These are phyloP conservation scores for Antheraea mylitta DNA, from an alignment of 1,140 invertebrate genomes.

Conservation along the genomic window DNA sequence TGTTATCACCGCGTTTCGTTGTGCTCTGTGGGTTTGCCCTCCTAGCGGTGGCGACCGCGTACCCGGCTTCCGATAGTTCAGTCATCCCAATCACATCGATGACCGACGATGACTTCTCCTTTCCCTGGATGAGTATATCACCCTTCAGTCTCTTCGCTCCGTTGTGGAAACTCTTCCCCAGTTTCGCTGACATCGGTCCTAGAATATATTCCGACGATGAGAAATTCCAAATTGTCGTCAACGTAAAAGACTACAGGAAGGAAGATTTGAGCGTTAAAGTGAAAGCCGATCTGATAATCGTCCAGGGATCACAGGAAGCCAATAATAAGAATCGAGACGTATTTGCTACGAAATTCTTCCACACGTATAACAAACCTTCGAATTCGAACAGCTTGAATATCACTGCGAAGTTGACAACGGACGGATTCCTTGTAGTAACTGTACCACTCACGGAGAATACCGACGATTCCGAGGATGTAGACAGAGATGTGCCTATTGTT, in stretches of 20 bases:
- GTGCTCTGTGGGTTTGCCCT: slow-evolving; percentile 46
- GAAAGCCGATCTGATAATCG: slow-evolving; percentile 59
- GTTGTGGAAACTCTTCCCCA: slow-evolving; percentile 58
- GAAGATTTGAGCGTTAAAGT: slow-evolving; percentile 65
- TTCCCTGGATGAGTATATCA: slow-evolving; percentile 60
- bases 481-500: slow-evolving; percentile 54
- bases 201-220: slow-evolving; percentile 55
- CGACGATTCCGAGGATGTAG: slow-evolving; percentile 31
- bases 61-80: slow-evolving; percentile 46
- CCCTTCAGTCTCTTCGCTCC: slow-evolving; percentile 59
- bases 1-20: slow-evolving; percentile 58
- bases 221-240: slow-evolving; percentile 61
- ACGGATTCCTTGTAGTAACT: slow-evolving; percentile 49
- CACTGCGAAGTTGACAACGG: slow-evolving; percentile 45
- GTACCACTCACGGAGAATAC: slow-evolving; percentile 37
- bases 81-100: slow-evolving; percentile 46
- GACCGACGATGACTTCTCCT: slow-evolving; percentile 50
- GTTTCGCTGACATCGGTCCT: slow-evolving; percentile 59
- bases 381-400: slow-evolving; percentile 56
- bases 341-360: slow-evolving; percentile 69
- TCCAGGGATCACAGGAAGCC: slow-evolving; percentile 64
- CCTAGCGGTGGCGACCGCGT: slow-evolving; percentile 44
- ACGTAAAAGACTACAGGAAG: slow-evolving; percentile 62
- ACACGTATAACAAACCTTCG: slow-evolving; percentile 57
- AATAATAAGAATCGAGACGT: slow-evolving; percentile 58